Base-by-base conservation (phyloP, 1,140 invertebrate species). In the Metopolophium dirhodum region DNA sequence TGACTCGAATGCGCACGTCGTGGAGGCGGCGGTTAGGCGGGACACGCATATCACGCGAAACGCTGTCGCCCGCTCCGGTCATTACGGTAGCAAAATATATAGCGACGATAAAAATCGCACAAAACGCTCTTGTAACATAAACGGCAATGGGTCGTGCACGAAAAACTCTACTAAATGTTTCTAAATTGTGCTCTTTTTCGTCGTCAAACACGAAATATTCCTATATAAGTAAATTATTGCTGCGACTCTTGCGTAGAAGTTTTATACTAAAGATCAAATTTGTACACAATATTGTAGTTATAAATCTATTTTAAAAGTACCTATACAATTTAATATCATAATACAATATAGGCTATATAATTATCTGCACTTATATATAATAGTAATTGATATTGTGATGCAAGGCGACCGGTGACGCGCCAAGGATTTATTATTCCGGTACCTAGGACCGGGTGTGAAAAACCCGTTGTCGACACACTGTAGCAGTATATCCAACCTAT, bases 111-210 rank as follows among this genome's bases (percentile, higher is more conserved):
- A 93, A 86, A 93, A 85, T 93, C 91, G 82, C 89, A 90, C 54
- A 86, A 93, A 93, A 93, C 82, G 82, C 82, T 93, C 82, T 51
- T 93, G 91, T 93, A 90, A 90, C 35, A 41, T 57, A 89, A 51
- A 89, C 85, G 85, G 41, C 85, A 87, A 87, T 47, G 51, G 51
- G 87, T 37, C 8, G 88, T 89, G 30, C 49, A 89, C 87, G 88
- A 57, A 90, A 90, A 90, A 45, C 8, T 90, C 37, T 61, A 54
- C 82, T 93, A 93, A 93, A 93, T 86, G 91, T 57, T 86, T 26
- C 23, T 57, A 57, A 54, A 77, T n/a, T 14, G 30, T 23, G n/a
- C 47, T 49, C 2, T 89, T 89, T 89, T 57, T 88, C 18, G 30
- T 11, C 47, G 30, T 87, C 30, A 18, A 77, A 35, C 30, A 85